phyloP scores from a whole-genome alignment of 2,113 vertebrate species.

The Balaenoptera acutorostrata region DNA sequence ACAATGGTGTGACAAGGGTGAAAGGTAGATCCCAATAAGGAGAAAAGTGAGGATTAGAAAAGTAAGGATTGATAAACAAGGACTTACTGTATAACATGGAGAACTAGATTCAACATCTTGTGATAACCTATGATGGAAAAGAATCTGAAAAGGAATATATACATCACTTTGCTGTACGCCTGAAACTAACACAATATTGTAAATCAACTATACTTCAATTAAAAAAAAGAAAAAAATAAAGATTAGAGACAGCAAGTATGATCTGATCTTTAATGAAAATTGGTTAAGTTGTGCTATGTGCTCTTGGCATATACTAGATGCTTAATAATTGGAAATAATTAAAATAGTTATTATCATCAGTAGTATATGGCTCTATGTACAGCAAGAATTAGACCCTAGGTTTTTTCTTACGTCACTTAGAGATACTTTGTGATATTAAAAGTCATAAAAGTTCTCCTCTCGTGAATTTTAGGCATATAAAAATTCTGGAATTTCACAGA shows the following conservation, averaged over 20 bases:
- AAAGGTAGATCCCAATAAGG: neutral
- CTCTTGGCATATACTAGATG: neutral
- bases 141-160: neutral
- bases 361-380: neutral
- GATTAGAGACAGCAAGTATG: too few species aligned
- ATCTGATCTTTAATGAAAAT: neutral
- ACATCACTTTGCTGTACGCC: neutral
- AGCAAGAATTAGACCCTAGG: neutral
- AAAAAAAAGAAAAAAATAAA: too few species aligned
- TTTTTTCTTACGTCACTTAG: neutral
- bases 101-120: neutral
- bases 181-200: neutral
- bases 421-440: neutral
- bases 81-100: neutral
- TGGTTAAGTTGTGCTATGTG: too few species aligned
- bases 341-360: too few species aligned
- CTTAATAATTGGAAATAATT: neutral
- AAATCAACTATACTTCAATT: neutral
- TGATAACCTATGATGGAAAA: neutral
- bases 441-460: neutral
- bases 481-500: neutral
- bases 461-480: neutral
- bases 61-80: neutral
- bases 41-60: too few species aligned
- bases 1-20: too few species aligned